Evolutionary conservation across 2,888 invertebrate genomes (phyloP), one percentile per base, ranked within the genome.

Genomic region (Hypolimnas misippus): DNA sequence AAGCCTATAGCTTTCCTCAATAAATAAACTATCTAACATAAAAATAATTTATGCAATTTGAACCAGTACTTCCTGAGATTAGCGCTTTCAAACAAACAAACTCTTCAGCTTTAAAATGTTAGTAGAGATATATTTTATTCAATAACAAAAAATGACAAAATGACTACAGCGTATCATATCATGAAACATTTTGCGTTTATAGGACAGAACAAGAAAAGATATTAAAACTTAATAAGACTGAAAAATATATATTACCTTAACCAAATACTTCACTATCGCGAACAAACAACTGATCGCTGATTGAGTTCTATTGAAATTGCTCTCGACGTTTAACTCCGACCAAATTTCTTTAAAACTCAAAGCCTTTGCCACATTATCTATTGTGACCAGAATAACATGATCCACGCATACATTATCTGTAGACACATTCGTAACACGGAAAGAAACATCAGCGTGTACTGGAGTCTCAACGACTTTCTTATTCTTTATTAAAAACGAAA

Each of bases 231-330:
- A 40, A 40, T 40, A 40, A 7, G 10, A 42, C n/a, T n/a, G n/a
- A 38, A 21, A 44, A 10, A 44, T 5, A 46, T 17, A 17, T 69
- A 78, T 75, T 69, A 92, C 92, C 83, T 92, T 91, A 1, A 91
- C 88, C 52, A 89, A 77, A 80, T 92, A 89, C 65, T 91, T 90
- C 4, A 92, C 84, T 21, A 90, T 77, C 0, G 90, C 90, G 70
- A 87, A 92, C 72, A 92, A 76, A 63, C 92, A 92, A 64, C 92
- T 89, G 0, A 92, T 84, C 1, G 92, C 91, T 0, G 92, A 92
- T 57, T 92, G 92, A 1, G 83, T 86, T 56, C 90, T 82, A 71
- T 89, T 89, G 2, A 79, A 70, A 70, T 92, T 92, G 1, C 77
- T 80, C 59, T 92, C 92, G 0, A 76, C 72, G 65, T 92, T 92